Evolutionary conservation across 2,797 vertebrate species (phyloP), one percentile per base, ranked within the genome.

Genomic region (Peromyscus aztecus): DNA sequence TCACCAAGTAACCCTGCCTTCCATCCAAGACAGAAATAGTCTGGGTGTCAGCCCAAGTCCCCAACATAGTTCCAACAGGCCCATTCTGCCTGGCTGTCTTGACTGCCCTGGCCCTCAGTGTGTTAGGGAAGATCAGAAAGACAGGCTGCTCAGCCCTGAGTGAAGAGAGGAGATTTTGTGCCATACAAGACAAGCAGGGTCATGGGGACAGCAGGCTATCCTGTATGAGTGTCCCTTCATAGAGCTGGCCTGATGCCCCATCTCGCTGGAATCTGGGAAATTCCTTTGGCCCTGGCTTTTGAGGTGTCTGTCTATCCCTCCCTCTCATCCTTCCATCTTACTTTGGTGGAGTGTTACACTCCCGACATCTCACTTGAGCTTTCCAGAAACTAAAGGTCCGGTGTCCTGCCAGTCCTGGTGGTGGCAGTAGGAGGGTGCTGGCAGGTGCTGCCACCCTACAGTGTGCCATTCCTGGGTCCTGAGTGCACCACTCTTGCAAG

Each of bases 11-110:
- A 96, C 73, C 77, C 94, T 92, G 88, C 77, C 76, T 92, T 93
- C 75, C 57, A 27, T 82, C 96, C 85, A 89, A 82, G 82, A 90
- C 91, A 89, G 81, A 92, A 95, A 94, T 92, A 84, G 63, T 86
- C 92, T 92, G 88, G 78, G 96, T 91, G 49, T 90, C 52, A 93
- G 96, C 96, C 82, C 87, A 80, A 5, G 78, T 82, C 86, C 91
- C 90, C 0, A 0, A 12, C n/a, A 37, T 63, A 19, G 82, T 65
- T 88, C 90, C 40, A 6, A 12, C 63, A 40, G 73, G 93, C 94
- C 91, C 52, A 52, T 67, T 75, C 31, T 80, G 63, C 94, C 89
- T 34, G 87, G 8, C 57, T 34, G 2, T 40, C 59, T 24, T 7
- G 2, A 75, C 37, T 61, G 23, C 23, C 4, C 82, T 65, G 24